Conservation (phyloP, 2,797 vertebrate species). For the Clangula hyemalis region DNA sequence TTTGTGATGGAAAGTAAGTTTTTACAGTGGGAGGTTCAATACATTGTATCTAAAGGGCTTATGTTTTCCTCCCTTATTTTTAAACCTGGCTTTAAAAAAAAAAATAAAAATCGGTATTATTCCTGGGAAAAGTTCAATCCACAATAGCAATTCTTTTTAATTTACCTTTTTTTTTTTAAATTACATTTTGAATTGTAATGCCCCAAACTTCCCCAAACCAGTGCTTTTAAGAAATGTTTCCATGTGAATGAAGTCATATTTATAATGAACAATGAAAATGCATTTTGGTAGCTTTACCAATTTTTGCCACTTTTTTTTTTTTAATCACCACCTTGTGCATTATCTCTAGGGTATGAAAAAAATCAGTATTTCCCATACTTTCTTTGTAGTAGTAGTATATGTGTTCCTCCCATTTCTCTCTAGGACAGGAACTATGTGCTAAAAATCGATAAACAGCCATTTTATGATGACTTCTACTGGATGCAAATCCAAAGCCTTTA, state of each 20-base stretch:
- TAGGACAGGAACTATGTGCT: not conserved
- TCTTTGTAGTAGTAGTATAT: not conserved
- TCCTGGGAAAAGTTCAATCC: not conserved
- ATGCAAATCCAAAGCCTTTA: slow-evolving; percentile 11
- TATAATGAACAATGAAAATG: not conserved
- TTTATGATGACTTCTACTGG: not conserved
- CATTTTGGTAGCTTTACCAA: not conserved
- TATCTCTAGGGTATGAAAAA: not conserved
- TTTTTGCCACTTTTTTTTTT: not conserved
- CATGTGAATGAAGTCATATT: not conserved
- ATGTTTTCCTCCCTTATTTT: not conserved
- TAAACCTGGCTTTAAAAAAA: not conserved
- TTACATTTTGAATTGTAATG: not conserved
- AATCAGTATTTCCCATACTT: not conserved
- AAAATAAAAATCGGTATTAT: not conserved
- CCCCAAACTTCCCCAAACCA: not conserved
- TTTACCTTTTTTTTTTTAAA: not conserved
- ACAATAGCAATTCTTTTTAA: not conserved
- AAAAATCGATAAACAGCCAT: not conserved
- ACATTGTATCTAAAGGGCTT: not conserved
- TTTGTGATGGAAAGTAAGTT: not conserved
- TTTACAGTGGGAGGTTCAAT: not conserved
- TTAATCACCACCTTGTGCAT: not conserved
- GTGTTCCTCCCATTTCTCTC: not conserved
- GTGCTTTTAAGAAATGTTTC: not conserved